Base-by-base conservation (phyloP, 2,888 invertebrate species). In the Nephrotoma flavescens region DNA sequence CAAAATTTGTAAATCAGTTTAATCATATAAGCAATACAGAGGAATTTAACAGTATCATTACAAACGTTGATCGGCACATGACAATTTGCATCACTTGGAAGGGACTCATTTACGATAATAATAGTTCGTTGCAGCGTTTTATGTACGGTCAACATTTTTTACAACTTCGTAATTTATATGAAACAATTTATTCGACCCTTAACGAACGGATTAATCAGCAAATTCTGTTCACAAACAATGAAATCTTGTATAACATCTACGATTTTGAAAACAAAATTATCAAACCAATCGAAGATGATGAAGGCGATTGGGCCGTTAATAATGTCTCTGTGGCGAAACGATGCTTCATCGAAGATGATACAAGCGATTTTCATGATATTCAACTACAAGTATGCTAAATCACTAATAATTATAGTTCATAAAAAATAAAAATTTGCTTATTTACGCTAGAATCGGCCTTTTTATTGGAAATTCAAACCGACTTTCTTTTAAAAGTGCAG, bases 261-360 rank as follows among this genome's bases (percentile, higher is more conserved):
- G 88, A 89, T 86, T 88, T 88, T 87, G 88, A 85, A 19, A 44
- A 5, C 71, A 85, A 84, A 84, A 19, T 57, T 41, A 7, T n/a
- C 83, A 85, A 87, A 44, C 86, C 83, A 83, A 89, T 90, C 86
- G 90, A 90, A 86, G 89, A 88, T 9, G 90, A 90, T 31, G 90
- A 90, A 45, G 90, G 90, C 85, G 90, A 90, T 86, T 91, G 91
- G 91, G 92, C 91, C 87, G 89, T 89, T 7, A 91, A 91, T 88
- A 91, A 90, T 52, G 52, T 52, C 6, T 45, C 85, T 5, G 85
- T 85, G 6, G 85, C 85, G 11, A 42, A 44, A 19, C 42, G 85
- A 2, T 85, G 85, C 19, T 85, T 85, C 31, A 44, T 85, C 15
- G 85, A 85, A 12, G 85, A 85, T 85, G 85, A 85, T 85, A 41